Percentiles rank a stretch among this genome's conserved stretches.
These are phyloP conservation scores for Rutilus rutilus DNA, from an alignment of 2,113 vertebrate species.

Conservation along the genomic window DNA sequence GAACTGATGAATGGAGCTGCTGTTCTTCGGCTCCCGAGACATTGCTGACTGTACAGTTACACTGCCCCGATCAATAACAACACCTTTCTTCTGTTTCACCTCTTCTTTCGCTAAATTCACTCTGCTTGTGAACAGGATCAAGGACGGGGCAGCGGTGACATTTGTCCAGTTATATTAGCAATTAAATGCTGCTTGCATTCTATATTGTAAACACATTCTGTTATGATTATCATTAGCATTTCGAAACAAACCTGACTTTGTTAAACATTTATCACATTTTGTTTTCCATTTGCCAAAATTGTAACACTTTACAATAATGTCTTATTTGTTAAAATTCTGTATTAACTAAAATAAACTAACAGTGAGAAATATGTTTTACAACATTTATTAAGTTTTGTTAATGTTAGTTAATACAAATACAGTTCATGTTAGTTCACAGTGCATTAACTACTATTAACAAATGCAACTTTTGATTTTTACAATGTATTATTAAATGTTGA, in stretches of 20 bases:
- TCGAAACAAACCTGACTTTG: neutral
- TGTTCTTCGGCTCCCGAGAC: neutral
- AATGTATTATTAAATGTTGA: no score
- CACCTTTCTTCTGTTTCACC: neutral
- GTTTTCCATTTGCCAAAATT: neutral
- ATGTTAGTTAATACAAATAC: no score
- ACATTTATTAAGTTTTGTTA: no score
- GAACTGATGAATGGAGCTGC: neutral
- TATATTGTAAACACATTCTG: neutral
- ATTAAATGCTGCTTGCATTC: neutral
- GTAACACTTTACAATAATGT: no score
- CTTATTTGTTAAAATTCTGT: no score
- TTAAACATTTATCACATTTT: neutral
- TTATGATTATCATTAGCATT: neutral
- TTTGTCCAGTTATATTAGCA: neutral
- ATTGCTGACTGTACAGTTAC: conserved; percentile 12
- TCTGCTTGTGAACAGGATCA: neutral
- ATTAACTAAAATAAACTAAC: no score
- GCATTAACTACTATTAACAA: no score
- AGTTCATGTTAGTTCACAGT: no score
- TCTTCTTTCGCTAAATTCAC: neutral
- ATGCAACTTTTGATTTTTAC: no score
- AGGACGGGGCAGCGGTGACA: neutral
- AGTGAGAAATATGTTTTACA: no score
- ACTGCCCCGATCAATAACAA: conserved; percentile 24